Evolutionary conservation across 1,140 invertebrate genomes (phyloP).

Genomic region (Drosophila obscura): DNA sequence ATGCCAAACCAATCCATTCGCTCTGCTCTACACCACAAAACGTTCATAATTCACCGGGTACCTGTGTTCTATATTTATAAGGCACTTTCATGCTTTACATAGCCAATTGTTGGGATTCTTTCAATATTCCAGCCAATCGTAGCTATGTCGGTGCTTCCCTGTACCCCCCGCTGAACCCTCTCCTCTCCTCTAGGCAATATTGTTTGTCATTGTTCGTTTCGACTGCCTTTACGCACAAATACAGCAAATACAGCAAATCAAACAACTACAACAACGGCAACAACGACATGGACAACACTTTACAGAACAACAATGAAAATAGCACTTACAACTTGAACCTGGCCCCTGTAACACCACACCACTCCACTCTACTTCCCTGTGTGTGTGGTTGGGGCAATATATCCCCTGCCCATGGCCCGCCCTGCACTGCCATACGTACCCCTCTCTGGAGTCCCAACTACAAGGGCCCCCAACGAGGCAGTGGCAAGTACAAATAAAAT

Average conservation of each 20-base stretch:
- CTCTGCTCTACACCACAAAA: not conserved
- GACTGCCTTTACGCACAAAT: conserved; percentile 51
- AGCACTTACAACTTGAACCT: conserved; percentile 57
- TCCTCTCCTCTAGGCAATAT: conserved; percentile 23
- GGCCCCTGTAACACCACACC: conserved; percentile 20
- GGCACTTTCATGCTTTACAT: conserved; percentile 20
- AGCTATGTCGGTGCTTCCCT: conserved; percentile 5
- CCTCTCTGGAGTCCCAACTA: conserved; percentile 4
- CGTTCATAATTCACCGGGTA: conserved; percentile 20
- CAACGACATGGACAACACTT: conserved; percentile 41
- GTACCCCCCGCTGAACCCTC: not conserved
- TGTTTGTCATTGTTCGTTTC: conserved; percentile 53
- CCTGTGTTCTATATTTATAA: conserved; percentile 39
- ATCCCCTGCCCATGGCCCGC: not conserved
- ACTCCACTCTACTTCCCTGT: too few species aligned
- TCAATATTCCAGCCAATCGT: conserved; percentile 33
- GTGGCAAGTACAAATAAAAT: conserved; percentile 80
- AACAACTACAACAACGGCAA: conserved; percentile 18
- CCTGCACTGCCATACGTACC: too few species aligned
- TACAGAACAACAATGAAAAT: conserved; percentile 47
- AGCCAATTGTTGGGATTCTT: conserved; percentile 43
- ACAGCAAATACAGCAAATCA: conserved; percentile 26
- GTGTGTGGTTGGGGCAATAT: too few species aligned
- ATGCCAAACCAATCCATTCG: conserved; percentile 3
- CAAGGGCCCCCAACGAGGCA: conserved; percentile 22